phyloP scores from a whole-genome alignment of 2,888 invertebrate species.

The Urechis unicinctus region DNA sequence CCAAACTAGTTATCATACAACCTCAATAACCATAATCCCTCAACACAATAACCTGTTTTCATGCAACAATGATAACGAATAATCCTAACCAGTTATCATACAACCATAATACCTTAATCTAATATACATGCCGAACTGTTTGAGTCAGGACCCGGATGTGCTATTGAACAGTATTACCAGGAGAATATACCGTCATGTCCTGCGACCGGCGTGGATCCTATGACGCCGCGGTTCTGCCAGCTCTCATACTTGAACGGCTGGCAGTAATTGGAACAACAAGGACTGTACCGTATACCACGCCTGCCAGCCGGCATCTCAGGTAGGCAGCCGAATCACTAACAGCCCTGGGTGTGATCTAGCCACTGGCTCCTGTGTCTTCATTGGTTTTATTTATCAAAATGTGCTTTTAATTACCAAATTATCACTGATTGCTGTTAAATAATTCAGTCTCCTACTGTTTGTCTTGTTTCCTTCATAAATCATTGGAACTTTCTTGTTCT shows the following conservation, averaged over 20 bases:
- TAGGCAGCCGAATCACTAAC: not conserved
- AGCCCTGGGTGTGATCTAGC: not conserved
- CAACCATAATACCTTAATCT: not conserved
- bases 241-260: not conserved
- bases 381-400: no score
- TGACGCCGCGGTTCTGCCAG: not conserved
- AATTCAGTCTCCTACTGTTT: no score
- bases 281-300: not conserved
- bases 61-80: no score
- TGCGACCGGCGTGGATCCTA: not conserved
- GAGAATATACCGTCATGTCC: not conserved
- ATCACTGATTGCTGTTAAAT: no score
- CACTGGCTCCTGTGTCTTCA: not conserved
- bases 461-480: no score
- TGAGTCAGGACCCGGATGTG: not conserved
- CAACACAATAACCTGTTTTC: no score
- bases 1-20: no score
- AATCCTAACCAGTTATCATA: no score
- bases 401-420: no score
- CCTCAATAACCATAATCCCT: no score
- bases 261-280: not conserved
- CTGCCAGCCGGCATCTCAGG: not conserved
- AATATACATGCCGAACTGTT: not conserved
- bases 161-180: not conserved
- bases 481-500: no score